Evolutionary conservation across 2,888 invertebrate genomes (phyloP).

Genomic region (Pyralis farinalis): DNA sequence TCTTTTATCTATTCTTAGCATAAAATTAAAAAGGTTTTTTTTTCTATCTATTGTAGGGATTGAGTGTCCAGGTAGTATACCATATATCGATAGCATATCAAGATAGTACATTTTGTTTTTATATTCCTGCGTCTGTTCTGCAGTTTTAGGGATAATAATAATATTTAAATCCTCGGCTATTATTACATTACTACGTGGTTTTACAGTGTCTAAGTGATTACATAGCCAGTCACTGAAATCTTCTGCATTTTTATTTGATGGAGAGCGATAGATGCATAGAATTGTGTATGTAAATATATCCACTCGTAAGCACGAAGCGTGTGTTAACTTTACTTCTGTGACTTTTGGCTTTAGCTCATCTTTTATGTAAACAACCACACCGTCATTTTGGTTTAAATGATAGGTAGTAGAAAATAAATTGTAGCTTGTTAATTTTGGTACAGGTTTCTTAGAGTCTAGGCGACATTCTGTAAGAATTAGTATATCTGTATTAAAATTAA

Average conservation of each 20-base stretch:
- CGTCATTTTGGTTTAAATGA: constrained; percentile 19
- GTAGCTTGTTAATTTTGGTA: constrained; percentile 16
- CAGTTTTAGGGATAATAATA: constrained; percentile 14
- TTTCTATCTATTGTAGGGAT: constrained; percentile 23
- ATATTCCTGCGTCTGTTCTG: constrained; percentile 15
- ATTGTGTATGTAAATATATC: constrained; percentile 10
- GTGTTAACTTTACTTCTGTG: constrained; percentile 12
- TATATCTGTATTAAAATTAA: background rate
- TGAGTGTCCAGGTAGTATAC: constrained; percentile 22
- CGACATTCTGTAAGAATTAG: constrained; percentile 1
- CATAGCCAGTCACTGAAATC: constrained; percentile 19
- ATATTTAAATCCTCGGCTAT: constrained; percentile 28
- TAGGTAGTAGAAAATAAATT: constrained; percentile 3
- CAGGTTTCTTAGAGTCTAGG: constrained; percentile 10
- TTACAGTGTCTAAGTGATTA: constrained; percentile 14
- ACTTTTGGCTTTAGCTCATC: constrained; percentile 1
- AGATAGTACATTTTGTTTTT: constrained; percentile 20
- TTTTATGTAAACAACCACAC: constrained; percentile 17
- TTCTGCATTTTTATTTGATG: constrained; percentile 18
- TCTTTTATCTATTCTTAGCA: constrained; percentile 12
- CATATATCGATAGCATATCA: constrained; percentile 17
- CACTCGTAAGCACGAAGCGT: constrained; percentile 19
- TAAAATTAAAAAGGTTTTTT: constrained; percentile 20
- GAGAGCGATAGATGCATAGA: constrained; percentile 25
- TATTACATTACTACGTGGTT: constrained; percentile 15